A percentile compares a stretch with the other conserved stretches of the same genome.
Conservation (phyloP, 2,888 invertebrate genomes). For the Drosophila diplacantha region DNA sequence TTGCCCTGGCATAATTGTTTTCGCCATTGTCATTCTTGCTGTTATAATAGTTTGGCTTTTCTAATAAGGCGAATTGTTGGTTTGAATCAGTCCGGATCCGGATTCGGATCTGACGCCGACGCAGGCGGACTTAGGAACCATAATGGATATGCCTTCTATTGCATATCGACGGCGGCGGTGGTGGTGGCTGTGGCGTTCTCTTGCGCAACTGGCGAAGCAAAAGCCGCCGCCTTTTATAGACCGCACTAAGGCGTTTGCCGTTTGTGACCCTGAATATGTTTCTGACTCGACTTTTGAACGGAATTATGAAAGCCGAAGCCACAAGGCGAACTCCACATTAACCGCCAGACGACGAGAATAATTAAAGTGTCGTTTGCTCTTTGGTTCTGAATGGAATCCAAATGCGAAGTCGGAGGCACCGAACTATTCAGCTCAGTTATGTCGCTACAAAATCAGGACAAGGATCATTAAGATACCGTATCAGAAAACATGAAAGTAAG, state of each 20-base stretch:
- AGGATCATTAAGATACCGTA: constrained; percentile 36
- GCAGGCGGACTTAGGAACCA: constrained; percentile 31
- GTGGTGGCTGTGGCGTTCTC: constrained; percentile 29
- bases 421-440: constrained; percentile 12
- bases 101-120: constrained; percentile 32
- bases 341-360: constrained; percentile 11
- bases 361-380: constrained; percentile 43
- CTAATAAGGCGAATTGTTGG: constrained; percentile 25
- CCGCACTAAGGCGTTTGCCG: constrained; percentile 44
- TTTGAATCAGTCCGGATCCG: constrained; percentile 14
- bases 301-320: constrained; percentile 25
- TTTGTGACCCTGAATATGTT: constrained; percentile 54
- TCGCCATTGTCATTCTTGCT: constrained; percentile 17
- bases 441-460: constrained; percentile 22
- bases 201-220: constrained; percentile 44
- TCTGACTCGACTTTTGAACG: constrained; percentile 35
- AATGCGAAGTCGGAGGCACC: neutral
- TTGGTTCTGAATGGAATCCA: neutral
- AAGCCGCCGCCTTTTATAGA: constrained; percentile 53
- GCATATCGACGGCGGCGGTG: constrained; percentile 52
- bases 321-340: constrained; percentile 11
- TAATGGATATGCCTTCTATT: constrained; percentile 30
- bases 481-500: constrained; percentile 26
- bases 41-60: constrained; percentile 20
- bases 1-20: constrained; percentile 19